Conservation (phyloP, 2,888 invertebrate species). For the Pseudanteris insignis region DNA sequence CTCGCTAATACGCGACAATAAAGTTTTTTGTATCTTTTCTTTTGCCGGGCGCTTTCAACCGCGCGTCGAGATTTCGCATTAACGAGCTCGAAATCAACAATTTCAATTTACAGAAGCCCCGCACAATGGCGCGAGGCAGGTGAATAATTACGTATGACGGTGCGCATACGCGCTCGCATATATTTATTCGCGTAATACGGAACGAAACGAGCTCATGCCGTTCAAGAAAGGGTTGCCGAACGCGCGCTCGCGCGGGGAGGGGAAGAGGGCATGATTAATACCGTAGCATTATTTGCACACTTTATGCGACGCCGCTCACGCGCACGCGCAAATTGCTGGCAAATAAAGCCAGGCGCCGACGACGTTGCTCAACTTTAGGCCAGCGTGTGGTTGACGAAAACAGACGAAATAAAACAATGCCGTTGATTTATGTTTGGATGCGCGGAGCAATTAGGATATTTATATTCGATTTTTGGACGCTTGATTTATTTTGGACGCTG, state of each 20-base stretch:
- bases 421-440: neutral
- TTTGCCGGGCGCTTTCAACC: constrained; percentile 38
- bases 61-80: constrained; percentile 37
- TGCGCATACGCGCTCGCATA: constrained; percentile 48
- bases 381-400: constrained; percentile 13
- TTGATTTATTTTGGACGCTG: too few species aligned
- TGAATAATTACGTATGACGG: constrained; percentile 49
- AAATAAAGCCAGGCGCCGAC: constrained; percentile 26
- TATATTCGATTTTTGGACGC: neutral
- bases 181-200: constrained; percentile 49
- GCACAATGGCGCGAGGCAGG: constrained; percentile 40
- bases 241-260: too few species aligned
- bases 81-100: constrained; percentile 44
- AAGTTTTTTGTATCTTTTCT: constrained; percentile 41
- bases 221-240: constrained; percentile 40
- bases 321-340: constrained; percentile 37
- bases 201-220: constrained; percentile 41
- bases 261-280: constrained; percentile 61
- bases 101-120: constrained; percentile 44
- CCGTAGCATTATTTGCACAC: constrained; percentile 60
- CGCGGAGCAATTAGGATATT: neutral
- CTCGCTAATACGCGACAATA: constrained; percentile 31
- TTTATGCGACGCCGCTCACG: constrained; percentile 53
- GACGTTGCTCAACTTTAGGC: constrained; percentile 13
- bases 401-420: neutral